Base-by-base conservation (phyloP, 2,888 invertebrate genomes). In the Philonicus albiceps region DNA sequence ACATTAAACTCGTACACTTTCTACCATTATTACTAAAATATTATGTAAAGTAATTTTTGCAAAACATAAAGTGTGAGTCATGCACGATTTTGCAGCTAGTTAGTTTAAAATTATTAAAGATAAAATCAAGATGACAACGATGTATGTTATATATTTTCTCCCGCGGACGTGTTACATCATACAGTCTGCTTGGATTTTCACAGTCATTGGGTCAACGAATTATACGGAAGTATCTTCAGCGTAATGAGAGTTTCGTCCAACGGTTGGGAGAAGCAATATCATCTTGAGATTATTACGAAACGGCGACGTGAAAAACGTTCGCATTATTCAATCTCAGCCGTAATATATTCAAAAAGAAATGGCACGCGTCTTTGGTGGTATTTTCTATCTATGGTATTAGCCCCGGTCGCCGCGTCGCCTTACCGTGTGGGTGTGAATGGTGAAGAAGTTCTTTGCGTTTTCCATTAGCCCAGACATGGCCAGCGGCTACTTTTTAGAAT, bases 271-370 rank as follows among this genome's bases (percentile, higher is more conserved):
- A 64, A 64, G 64, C 64, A 64, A 22, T 64, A 64, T 64, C 64
- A 27, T n/a, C 22, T 64, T 11, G 64, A 27, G 8, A 64, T n/a
- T n/a, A 64, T 64, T 64, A 64, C 64, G 64, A 64, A 64, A 64
- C 64, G 64, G 64, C 8, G 64, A 64, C 64, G 8, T 22, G 64
- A 64, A 27, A 64, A 64, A 22, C 64, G 64, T 19, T 27, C 64
- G 11, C 64, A 64, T 64, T 64, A 64, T 64, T 27, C 64, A 64
- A 64, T 27, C 27, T 3, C 27, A 22, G 11, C 49, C 27, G 49
- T 49, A 78, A 78, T 43, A 49, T 78, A 78, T 78, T 78, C 22
- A 27, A 49, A 27, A 49, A 49, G 16, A 78, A 78, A 78, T 78
- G 78, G 78, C 78, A 78, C 78, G 78, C 78, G 43, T 78, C 49